phyloP scores from a whole-genome alignment of 2,888 invertebrate genomes.

The Acleris holmiana region DNA sequence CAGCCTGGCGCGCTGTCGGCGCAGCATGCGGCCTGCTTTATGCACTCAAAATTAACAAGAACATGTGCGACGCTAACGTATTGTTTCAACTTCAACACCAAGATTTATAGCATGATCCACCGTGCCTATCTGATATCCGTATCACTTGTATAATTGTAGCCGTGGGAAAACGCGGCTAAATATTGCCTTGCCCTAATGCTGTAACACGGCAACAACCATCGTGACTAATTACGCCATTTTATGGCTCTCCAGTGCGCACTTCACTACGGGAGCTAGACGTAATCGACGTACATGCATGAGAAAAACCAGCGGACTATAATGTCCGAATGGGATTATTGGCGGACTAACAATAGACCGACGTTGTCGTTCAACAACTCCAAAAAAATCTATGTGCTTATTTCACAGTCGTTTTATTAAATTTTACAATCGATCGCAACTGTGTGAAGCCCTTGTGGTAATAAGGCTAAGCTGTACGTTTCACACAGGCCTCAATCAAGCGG shows the following conservation, averaged over 20 bases:
- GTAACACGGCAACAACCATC: constrained; percentile 36
- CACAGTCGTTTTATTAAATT: neutral
- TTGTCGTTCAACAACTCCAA: neutral
- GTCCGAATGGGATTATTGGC: constrained; percentile 9
- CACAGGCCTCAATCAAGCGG: constrained; percentile 39
- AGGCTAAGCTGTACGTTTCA: constrained; percentile 18
- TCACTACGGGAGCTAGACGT: constrained; percentile 3
- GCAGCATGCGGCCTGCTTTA: constrained; percentile 63
- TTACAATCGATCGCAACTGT: neutral
- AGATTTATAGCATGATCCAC: constrained; percentile 61
- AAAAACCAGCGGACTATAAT: constrained; percentile 10
- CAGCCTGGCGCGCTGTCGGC: constrained; percentile 40
- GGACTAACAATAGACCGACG: too few species aligned
- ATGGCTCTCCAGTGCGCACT: constrained; percentile 23
- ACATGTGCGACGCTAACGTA: constrained; percentile 66
- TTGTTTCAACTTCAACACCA: constrained; percentile 56
- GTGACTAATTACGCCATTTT: constrained; percentile 30
- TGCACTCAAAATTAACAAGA: constrained; percentile 63
- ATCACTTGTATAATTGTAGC: constrained; percentile 42
- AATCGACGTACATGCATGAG: constrained; percentile 17
- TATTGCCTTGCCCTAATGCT: constrained; percentile 23
- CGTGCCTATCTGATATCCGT: constrained; percentile 51
- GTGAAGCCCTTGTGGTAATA: constrained; percentile 6
- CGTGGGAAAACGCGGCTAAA: constrained; percentile 34
- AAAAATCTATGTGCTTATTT: neutral